These are phyloP conservation scores for Protobothrops flavoviridis DNA, from an alignment of 2,113 vertebrate genomes.

Conservation along the genomic window DNA sequence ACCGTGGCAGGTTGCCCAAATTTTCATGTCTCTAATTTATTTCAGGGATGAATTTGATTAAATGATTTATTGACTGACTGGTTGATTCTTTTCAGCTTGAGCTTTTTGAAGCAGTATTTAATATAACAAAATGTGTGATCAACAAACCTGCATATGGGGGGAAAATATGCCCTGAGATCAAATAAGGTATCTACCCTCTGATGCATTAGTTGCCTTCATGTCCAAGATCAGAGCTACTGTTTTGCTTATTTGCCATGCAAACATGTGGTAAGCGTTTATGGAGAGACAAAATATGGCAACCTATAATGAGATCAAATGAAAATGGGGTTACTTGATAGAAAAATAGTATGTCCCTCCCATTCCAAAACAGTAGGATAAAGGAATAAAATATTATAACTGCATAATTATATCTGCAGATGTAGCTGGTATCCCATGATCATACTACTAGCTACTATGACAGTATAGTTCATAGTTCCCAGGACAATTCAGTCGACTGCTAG, in stretches of 20 bases:
- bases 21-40: background rate
- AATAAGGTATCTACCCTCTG: too few relatives aligned
- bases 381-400: background rate
- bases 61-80: background rate
- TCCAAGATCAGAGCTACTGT: background rate
- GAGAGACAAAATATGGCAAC: background rate
- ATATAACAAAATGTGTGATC: background rate
- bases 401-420: background rate
- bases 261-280: background rate
- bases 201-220: background rate
- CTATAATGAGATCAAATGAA: background rate
- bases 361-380: background rate
- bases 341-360: background rate
- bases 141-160: background rate
- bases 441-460: background rate
- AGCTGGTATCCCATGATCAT: slow-evolving; percentile 1
- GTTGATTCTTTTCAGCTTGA: background rate
- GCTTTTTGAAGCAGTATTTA: background rate
- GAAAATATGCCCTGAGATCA: background rate
- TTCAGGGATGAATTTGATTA: background rate
- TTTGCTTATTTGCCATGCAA: background rate
- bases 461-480: slow-evolving; percentile 41
- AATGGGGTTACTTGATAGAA: background rate
- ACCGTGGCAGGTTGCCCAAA: background rate
- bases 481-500: background rate